phyloP scores from a whole-genome alignment of 92 coral and sea anemone species.

The Siderastrea siderea region DNA sequence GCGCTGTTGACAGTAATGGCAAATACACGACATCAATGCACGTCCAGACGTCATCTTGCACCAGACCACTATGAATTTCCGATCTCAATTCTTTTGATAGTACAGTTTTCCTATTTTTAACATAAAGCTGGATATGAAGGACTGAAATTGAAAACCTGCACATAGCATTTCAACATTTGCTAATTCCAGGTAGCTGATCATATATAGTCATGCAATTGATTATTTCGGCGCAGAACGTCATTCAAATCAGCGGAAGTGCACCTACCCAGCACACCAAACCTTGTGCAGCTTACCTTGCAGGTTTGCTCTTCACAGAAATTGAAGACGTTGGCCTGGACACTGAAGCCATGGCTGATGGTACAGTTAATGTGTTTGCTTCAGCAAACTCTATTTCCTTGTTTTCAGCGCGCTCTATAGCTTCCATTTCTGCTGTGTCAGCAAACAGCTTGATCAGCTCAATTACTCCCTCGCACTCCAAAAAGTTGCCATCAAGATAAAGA shows the following conservation, averaged over 20 bases:
- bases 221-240: too few relatives aligned
- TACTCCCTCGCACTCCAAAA: constrained; percentile 94
- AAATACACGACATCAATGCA: background rate
- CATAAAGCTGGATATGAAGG: too few relatives aligned
- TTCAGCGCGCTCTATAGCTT: constrained; percentile 90
- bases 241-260: too few relatives aligned
- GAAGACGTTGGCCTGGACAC: constrained; percentile 82
- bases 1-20: constrained; percentile 52
- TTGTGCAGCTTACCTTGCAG: constrained; percentile 43
- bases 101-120: too few relatives aligned
- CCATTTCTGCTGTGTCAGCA: constrained; percentile 99
- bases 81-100: too few relatives aligned
- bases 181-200: too few relatives aligned
- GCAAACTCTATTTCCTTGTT: constrained; percentile 54
- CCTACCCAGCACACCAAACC: too few relatives aligned
- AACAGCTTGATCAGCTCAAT: constrained; percentile 93
- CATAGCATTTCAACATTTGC: too few relatives aligned
- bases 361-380: constrained; percentile 63
- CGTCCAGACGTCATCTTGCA: too few relatives aligned
- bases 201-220: too few relatives aligned
- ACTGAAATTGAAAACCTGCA: too few relatives aligned
- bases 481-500: constrained; percentile 96
- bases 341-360: constrained; percentile 81
- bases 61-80: too few relatives aligned
- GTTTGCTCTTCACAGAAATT: constrained; percentile 73